A percentile compares a stretch with the other conserved stretches of the same genome.
These are phyloP conservation scores for Solenodon paradoxus DNA, from an alignment of 2,113 vertebrate species.

Conservation along the genomic window DNA sequence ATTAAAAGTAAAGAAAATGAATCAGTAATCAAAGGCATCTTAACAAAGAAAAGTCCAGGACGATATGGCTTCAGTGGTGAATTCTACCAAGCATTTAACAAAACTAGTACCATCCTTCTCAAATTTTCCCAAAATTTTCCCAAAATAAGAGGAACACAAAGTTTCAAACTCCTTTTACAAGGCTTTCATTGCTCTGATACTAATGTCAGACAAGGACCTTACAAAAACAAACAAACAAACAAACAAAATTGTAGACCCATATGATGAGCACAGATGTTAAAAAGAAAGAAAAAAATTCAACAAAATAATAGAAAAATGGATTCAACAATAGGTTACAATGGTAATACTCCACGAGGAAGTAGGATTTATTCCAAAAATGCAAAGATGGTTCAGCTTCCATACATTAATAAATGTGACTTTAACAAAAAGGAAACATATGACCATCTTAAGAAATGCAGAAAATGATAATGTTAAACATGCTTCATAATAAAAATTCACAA, in stretches of 20 bases:
- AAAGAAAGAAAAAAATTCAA: neutral
- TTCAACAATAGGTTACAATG: neutral
- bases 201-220: neutral
- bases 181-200: neutral
- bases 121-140: neutral
- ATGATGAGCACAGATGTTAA: neutral
- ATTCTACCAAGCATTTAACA: neutral
- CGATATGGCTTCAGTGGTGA: neutral
- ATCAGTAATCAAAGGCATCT: neutral
- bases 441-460: neutral
- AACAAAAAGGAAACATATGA: neutral
- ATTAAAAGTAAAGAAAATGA: neutral
- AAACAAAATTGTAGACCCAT: neutral
- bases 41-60: neutral
- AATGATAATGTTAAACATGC: neutral
- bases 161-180: neutral
- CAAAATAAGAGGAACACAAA: neutral
- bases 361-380: neutral
- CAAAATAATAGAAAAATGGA: neutral
- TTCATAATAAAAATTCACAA: neutral
- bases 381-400: neutral
- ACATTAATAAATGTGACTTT: neutral
- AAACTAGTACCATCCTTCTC: neutral
- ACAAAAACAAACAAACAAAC: too few species aligned
- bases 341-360: neutral